These are phyloP conservation scores for Pachypeltis micranthus DNA, from an alignment of 1,140 invertebrate genomes.

Conservation along the genomic window DNA sequence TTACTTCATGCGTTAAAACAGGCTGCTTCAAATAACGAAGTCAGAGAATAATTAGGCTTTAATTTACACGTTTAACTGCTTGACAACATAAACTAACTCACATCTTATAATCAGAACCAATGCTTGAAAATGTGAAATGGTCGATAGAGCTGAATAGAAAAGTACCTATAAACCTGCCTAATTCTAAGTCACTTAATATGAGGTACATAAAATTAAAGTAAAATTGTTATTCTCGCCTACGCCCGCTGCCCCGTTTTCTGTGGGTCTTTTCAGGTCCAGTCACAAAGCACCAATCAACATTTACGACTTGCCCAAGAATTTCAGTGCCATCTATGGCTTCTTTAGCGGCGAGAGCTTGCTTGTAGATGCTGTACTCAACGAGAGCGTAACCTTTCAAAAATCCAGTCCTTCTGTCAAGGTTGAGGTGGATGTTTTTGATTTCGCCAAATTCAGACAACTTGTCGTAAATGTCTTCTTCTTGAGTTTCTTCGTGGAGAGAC, in stretches of 20 bases:
- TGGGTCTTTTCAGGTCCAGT: conserved; percentile 62
- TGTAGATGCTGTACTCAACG: conserved; percentile 92
- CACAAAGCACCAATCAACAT: conserved; percentile 95
- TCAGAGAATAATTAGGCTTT: too few relatives aligned
- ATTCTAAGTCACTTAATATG: too few relatives aligned
- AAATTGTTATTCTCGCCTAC: not conserved
- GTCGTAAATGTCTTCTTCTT: conserved; percentile 93
- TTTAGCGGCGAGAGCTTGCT: conserved; percentile 84
- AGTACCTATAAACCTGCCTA: too few relatives aligned
- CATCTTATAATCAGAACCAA: too few relatives aligned
- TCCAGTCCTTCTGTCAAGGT: conserved; percentile 92
- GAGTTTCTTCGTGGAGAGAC: conserved; percentile 93
- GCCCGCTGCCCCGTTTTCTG: not conserved
- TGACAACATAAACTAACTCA: too few relatives aligned
- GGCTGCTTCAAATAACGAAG: too few relatives aligned
- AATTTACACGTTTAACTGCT: too few relatives aligned
- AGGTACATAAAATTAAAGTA: too few relatives aligned
- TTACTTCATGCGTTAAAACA: too few relatives aligned
- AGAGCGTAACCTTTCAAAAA: conserved; percentile 95
- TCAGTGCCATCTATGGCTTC: conserved; percentile 80
- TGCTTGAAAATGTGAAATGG: too few relatives aligned
- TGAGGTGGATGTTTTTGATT: conserved; percentile 95
- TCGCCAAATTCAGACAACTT: conserved; percentile 96
- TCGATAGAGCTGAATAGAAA: too few relatives aligned
- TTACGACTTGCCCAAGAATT: conserved; percentile 81